A percentile compares a stretch with the other conserved stretches of the same genome.
Conservation (phyloP, 2,113 vertebrate species). For the Candoia aspera region DNA sequence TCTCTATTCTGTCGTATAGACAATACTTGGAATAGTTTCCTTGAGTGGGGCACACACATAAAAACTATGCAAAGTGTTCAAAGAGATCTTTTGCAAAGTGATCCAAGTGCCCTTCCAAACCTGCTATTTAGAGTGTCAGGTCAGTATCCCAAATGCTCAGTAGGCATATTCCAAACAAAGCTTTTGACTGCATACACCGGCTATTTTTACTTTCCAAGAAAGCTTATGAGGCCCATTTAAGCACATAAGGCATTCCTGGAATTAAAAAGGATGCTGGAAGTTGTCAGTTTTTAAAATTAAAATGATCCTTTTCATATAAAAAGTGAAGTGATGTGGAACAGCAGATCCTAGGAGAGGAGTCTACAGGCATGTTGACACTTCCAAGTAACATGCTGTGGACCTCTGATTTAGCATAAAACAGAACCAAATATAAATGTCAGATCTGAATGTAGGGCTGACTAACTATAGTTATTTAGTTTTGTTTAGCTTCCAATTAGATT, state of each 20-base stretch:
- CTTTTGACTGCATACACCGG: not conserved
- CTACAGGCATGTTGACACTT: not conserved
- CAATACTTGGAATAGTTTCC: not conserved
- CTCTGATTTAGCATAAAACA: not conserved
- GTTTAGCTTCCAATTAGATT: too few relatives aligned
- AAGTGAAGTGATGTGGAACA: not conserved
- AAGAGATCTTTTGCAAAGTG: not conserved
- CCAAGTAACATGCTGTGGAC: not conserved
- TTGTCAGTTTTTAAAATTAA: not conserved
- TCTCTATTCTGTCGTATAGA: too few relatives aligned
- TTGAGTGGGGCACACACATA: not conserved
- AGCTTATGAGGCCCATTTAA: not conserved
- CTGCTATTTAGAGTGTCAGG: not conserved
- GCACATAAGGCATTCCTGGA: not conserved
- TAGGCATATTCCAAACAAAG: not conserved
- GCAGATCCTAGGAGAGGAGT: not conserved
- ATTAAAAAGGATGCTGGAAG: not conserved
- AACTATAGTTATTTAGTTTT: too few relatives aligned
- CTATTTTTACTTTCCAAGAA: not conserved
- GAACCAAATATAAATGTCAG: too few relatives aligned
- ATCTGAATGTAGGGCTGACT: too few relatives aligned
- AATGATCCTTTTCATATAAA: not conserved
- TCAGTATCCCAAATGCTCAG: not conserved
- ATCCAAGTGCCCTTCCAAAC: not conserved
- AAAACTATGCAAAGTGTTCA: not conserved